These are phyloP conservation scores for Austrolebias charrua DNA, from an alignment of 2,797 vertebrate species.

Conservation along the genomic window DNA sequence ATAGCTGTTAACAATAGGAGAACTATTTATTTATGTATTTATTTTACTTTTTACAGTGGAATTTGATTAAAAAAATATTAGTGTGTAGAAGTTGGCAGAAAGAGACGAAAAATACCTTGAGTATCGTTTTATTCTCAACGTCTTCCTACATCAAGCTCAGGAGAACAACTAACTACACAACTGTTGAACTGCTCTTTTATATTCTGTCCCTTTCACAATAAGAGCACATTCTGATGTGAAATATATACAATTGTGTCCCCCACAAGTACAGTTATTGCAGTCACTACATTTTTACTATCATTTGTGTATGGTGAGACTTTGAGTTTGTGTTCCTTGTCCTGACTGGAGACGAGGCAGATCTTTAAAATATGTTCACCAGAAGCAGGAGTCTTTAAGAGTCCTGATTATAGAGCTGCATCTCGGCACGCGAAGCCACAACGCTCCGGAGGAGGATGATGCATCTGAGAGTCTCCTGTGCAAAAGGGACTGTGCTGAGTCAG, in stretches of 20 bases:
- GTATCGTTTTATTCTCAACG: too few species aligned
- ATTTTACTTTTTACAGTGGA: neutral
- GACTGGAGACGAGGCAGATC: slow-evolving; percentile 12
- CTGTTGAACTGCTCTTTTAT: too few species aligned
- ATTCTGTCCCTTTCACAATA: too few species aligned
- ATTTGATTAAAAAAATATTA: neutral
- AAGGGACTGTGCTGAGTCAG: slow-evolving; percentile 46
- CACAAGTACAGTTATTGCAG: too few species aligned
- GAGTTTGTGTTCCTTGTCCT: neutral
- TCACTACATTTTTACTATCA: neutral
- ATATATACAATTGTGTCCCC: too few species aligned
- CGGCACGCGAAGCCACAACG: slow-evolving; percentile 27
- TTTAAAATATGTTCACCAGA: slow-evolving; percentile 6
- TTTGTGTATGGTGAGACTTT: neutral
- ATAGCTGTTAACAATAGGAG: too few species aligned
- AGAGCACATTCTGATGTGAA: too few species aligned
- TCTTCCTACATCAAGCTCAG: too few species aligned
- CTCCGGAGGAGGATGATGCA: slow-evolving; percentile 28
- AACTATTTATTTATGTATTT: too few species aligned
- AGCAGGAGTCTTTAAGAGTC: slow-evolving; percentile 4
- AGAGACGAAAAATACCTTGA: too few species aligned
- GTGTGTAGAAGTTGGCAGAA: too few species aligned
- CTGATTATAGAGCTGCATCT: slow-evolving; percentile 23
- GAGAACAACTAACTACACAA: too few species aligned
- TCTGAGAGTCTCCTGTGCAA: slow-evolving; percentile 37